Conservation (phyloP, 2,797 vertebrate genomes). For the Nannoperca obscura region DNA sequence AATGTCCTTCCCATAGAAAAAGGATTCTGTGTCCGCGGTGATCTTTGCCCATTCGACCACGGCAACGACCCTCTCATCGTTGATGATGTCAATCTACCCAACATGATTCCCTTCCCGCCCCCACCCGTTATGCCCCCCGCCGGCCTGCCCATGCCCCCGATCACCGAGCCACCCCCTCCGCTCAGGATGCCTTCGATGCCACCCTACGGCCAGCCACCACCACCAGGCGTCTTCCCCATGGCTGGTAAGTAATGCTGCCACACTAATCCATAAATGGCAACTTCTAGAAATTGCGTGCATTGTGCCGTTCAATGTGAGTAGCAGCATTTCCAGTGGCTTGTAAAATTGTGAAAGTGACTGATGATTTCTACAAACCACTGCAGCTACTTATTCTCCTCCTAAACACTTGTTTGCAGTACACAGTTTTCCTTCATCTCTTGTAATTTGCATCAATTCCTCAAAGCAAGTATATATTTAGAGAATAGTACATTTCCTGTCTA, state of each 20-base stretch:
- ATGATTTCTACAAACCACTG: neutral
- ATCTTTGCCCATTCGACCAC: conserved; percentile 97
- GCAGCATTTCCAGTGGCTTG: neutral
- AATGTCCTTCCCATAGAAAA: conserved; percentile 88
- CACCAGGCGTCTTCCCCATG: conserved; percentile 93
- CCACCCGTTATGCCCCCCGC: conserved; percentile 91
- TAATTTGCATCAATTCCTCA: neutral
- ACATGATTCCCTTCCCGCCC: conserved; percentile 97
- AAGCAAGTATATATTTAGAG: neutral
- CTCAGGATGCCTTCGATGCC: conserved; percentile 87
- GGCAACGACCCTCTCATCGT: conserved; percentile 97
- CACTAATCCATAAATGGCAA: neutral
- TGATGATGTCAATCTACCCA: conserved; percentile 95
- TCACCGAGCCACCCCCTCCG: conserved; percentile 89
- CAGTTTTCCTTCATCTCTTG: neutral
- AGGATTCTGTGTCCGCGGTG: conserved; percentile 97
- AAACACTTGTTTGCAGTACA: neutral
- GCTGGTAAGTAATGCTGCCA: conserved; percentile 84
- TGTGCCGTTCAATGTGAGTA: neutral
- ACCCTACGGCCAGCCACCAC: conserved; percentile 92
- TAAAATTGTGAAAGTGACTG: neutral
- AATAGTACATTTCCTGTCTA: neutral
- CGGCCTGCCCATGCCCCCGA: conserved; percentile 89
- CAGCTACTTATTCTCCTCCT: neutral
- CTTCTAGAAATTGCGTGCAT: neutral